Evolutionary conservation across 1,140 invertebrate genomes (phyloP).

Genomic region (Dysdera silvatica): DNA sequence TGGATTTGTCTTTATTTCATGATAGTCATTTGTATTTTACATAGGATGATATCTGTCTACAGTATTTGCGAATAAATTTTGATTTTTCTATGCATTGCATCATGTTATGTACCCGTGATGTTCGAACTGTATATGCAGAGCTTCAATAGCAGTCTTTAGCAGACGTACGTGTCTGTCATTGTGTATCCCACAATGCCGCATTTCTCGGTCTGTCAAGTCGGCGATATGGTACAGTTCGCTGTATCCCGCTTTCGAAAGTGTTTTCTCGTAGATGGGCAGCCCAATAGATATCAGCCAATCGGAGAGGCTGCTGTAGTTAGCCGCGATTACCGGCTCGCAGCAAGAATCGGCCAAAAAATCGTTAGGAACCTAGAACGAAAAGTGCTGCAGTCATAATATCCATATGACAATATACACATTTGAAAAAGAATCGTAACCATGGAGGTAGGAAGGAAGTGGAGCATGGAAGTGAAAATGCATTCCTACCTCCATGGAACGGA

Average conservation of each 20-base stretch:
- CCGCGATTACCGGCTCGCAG: constrained; percentile 37
- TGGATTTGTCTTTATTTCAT: too few relatives aligned
- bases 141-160: constrained; percentile 32
- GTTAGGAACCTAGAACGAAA: constrained; percentile 41
- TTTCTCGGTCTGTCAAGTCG: constrained; percentile 29
- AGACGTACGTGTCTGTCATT: constrained; percentile 31
- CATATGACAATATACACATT: too few relatives aligned
- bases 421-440: too few relatives aligned
- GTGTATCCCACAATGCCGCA: constrained; percentile 28
- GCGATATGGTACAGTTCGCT: constrained; percentile 25
- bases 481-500: too few relatives aligned
- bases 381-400: background rate
- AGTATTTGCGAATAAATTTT: too few relatives aligned
- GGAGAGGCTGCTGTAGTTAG: constrained; percentile 41
- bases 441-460: too few relatives aligned
- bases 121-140: constrained; percentile 32
- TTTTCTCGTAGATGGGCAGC: constrained; percentile 44
- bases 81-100: too few relatives aligned
- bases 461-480: too few relatives aligned
- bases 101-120: constrained; percentile 20
- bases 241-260: constrained; percentile 17
- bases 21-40: too few relatives aligned
- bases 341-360: constrained; percentile 42
- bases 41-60: too few relatives aligned
- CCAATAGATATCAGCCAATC: constrained; percentile 46